Base-by-base conservation (phyloP, 2,113 vertebrate genomes). In the Silurus asotus region DNA sequence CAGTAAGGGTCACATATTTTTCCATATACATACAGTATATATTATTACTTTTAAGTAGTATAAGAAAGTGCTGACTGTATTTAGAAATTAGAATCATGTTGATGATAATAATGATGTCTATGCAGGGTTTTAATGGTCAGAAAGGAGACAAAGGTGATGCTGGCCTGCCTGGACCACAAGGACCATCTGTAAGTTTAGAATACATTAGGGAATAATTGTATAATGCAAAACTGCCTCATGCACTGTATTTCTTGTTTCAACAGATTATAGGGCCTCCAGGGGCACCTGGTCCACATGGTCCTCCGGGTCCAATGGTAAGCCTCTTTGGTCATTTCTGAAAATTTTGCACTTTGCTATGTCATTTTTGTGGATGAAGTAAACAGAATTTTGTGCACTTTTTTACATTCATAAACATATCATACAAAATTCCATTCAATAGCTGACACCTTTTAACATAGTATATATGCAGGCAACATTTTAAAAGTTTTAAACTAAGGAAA, bases 251-350 rank as follows among this genome's bases (percentile, higher is more conserved):
- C n/a, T 92, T 1, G 28, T 77, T 55, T 87, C 87, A 89, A 61
- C 93, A 99, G 98, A 95, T 99, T 87, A 95, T 96, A 87, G 98
- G 98, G 65, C 95, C 96, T 59, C 96, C 98, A 83, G 98, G 98
- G 89, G 91, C 96, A 59, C 91, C 96, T 20, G 97, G 98, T 8
- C 96, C 97, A 48, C 98, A 99, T 59, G 98, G 98, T 67, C 96
- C 97, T 78, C 96, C 98, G 84, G 98, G 98, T 88, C 98, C 98
- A 77, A 99, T 99, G 98, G 98, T 99, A 93, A 96, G 97, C 87
- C 62, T 72, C 20, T n/a, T 28, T 89, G 49, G 45, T 20, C 8
- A 74, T 51, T 25, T 70, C 55, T 83, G 25, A 25, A 82, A 82
- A 82, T 65, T 55, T 56, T 45, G 0, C 2, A 13, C 15, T 51